Evolutionary conservation across 2,797 vertebrate species (phyloP), one percentile per base, ranked within the genome.

Genomic region (Gallinago stenura): DNA sequence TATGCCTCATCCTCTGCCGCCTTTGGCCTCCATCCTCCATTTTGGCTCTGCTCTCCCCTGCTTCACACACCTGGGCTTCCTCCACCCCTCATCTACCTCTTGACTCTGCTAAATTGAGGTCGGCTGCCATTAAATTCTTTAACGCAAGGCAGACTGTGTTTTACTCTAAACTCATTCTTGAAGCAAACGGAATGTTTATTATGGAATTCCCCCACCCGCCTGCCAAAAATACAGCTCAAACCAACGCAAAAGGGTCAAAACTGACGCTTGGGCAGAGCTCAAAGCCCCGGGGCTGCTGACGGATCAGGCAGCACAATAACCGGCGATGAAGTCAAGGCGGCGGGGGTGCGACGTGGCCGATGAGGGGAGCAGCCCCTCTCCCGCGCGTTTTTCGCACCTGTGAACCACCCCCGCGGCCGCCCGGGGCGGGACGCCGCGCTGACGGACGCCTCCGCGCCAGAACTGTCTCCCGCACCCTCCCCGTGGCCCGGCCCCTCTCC

Each of bases 11-110:
- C 61, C 21, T n/a, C 30, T 3, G 5, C 22, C 35, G 58, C 50
- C 15, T 66, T 58, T 50, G n/a, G n/a, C 62, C 7, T 28, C 31
- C 18, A 10, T 35, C 26, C 26, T n/a, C 54, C 50, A 3, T 70
- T 26, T 62, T 33, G 45, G 28, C 50, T 26, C 22, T 8, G 3
- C 3, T 57, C 10, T 4, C 6, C 8, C 1, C 2, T 5, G 20
- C 25, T 45, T 50, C 5, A 0, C 39, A 56, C 22, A 6, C 22
- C 37, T n/a, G 0, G 8, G 11, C 33, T 39, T 82, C 31, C 39
- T 43, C 45, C 7, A 3, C 3, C 45, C 13, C 7, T 20, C 26
- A 15, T 1, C 1, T 28, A 5, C 39, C 53, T 46, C 45, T 21
- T 43, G 30, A 21, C 33, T 33, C 26, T 4, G 1, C 37, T 69